A percentile compares a stretch with the other conserved stretches of the same genome.
Evolutionary conservation across 2,888 invertebrate genomes (phyloP).

Genomic region (Chaetogeoica ovagalla): DNA sequence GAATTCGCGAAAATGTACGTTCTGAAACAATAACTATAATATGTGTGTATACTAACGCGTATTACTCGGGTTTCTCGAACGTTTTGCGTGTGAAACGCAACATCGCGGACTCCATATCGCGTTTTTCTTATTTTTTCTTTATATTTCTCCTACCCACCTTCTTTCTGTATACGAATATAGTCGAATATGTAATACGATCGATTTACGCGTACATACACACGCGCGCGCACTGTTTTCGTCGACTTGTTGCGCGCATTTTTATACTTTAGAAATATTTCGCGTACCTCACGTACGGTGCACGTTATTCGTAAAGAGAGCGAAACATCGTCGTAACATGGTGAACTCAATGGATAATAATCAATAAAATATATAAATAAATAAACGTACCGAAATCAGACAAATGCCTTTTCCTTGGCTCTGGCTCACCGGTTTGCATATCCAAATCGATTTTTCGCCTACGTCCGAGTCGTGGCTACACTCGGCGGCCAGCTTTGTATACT

Average conservation of each 20-base stretch:
- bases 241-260: not conserved
- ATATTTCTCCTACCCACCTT: too few relatives aligned
- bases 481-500: conserved; percentile 80
- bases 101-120: too few relatives aligned
- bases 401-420: conserved; percentile 84
- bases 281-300: not conserved
- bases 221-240: not conserved
- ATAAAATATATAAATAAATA: too few relatives aligned
- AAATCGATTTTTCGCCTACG: conserved; percentile 65
- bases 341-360: too few relatives aligned
- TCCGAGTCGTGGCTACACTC: conserved; percentile 68
- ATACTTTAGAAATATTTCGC: not conserved
- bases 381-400: conserved; percentile 74
- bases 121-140: too few relatives aligned
- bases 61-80: too few relatives aligned
- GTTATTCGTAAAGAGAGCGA: not conserved
- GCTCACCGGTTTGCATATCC: conserved; percentile 88
- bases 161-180: conserved; percentile 5
- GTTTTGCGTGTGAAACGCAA: too few relatives aligned
- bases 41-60: too few relatives aligned
- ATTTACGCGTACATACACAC: not conserved
- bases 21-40: too few relatives aligned
- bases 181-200: conserved; percentile 22
- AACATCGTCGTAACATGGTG: not conserved
- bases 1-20: too few relatives aligned